These are phyloP conservation scores for Scomber japonicus DNA, from an alignment of 2,113 vertebrate genomes.

Conservation along the genomic window DNA sequence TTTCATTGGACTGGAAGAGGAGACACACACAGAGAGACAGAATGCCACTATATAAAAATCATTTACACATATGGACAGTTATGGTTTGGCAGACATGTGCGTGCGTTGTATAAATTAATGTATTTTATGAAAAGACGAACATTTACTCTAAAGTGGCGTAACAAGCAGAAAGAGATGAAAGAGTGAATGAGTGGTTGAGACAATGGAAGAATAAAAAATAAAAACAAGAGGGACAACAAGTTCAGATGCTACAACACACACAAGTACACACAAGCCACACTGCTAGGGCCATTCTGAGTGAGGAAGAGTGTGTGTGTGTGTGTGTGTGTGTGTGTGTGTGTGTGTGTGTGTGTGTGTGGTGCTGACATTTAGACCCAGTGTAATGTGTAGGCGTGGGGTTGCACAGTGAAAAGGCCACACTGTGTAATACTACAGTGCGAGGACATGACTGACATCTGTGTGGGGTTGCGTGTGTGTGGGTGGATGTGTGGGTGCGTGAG, in stretches of 20 bases:
- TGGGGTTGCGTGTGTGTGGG: slow-evolving; percentile 19
- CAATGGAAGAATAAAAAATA: not conserved
- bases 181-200: too few species aligned
- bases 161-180: not conserved
- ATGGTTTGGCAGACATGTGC: not conserved
- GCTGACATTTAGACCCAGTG: slow-evolving; percentile 73
- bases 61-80: not conserved
- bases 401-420: slow-evolving; percentile 67
- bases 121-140: too few species aligned
- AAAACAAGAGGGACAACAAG: not conserved
- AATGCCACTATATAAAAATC: not conserved
- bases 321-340: not conserved
- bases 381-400: slow-evolving; percentile 64
- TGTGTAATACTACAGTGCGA: slow-evolving; percentile 66
- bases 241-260: not conserved
- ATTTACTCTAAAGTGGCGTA: too few species aligned
- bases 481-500: slow-evolving; percentile 27
- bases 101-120: not conserved
- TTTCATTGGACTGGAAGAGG: slow-evolving; percentile 12
- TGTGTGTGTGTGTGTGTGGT: slow-evolving; percentile 9
- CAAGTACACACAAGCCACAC: not conserved
- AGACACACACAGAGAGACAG: not conserved
- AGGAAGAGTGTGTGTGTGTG: too few species aligned
- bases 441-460: slow-evolving; percentile 66
- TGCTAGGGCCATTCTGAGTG: not conserved